Evolutionary conservation across 2,797 vertebrate genomes (phyloP).

Genomic region (Chrosomus eos): DNA sequence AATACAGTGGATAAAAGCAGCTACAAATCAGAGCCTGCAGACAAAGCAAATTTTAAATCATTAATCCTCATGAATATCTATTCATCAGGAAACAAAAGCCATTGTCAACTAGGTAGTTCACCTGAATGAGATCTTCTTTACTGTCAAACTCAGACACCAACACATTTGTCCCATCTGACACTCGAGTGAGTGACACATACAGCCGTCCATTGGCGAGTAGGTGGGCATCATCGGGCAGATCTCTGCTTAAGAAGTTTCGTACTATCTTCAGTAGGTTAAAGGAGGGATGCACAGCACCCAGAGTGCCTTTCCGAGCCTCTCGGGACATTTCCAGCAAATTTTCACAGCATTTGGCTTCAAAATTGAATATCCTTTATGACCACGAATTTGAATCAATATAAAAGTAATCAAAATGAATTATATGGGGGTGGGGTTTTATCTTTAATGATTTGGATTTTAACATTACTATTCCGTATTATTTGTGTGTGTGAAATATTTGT

Average conservation of each 20-base stretch:
- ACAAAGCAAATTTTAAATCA: conserved; percentile 25
- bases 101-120: conserved; percentile 59
- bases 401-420: too few relatives aligned
- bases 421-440: background rate
- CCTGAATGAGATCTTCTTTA: conserved; percentile 89
- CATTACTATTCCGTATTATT: background rate
- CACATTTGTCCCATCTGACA: conserved; percentile 84
- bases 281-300: conserved; percentile 84
- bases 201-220: conserved; percentile 79
- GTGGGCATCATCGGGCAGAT: conserved; percentile 83
- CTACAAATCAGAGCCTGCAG: conserved; percentile 87
- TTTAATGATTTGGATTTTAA: background rate
- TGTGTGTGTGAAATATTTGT: background rate
- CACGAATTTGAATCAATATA: background rate
- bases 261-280: conserved; percentile 79
- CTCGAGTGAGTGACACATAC: conserved; percentile 86
- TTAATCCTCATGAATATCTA: background rate
- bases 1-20: conserved; percentile 86
- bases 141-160: conserved; percentile 86
- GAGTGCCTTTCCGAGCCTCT: conserved; percentile 75
- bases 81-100: background rate
- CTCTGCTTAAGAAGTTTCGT: conserved; percentile 67
- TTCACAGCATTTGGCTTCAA: conserved; percentile 75
- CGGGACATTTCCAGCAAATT: conserved; percentile 73
- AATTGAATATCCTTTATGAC: conserved; percentile 36